These are phyloP conservation scores for Eurypyga helias DNA, from an alignment of 2,113 vertebrate species.

Conservation along the genomic window DNA sequence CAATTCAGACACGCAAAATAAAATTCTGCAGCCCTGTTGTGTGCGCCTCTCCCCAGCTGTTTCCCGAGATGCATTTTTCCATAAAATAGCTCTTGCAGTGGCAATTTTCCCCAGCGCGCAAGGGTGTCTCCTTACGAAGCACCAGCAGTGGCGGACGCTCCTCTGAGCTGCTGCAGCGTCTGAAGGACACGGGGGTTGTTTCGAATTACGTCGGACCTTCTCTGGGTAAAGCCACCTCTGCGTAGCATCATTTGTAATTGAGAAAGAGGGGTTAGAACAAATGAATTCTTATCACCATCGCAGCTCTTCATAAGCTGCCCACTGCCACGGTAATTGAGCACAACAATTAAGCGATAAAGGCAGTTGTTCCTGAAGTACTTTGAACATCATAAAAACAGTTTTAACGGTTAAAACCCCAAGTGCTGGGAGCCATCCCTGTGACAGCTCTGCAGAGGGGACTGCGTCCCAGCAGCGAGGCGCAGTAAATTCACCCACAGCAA, in stretches of 20 bases:
- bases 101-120: background rate
- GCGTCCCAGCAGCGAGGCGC: background rate
- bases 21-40: background rate
- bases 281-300: background rate
- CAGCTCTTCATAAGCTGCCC: constrained; percentile 13
- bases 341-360: constrained; percentile 18
- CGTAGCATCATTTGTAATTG: background rate
- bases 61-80: background rate
- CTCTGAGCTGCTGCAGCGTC: background rate
- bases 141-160: background rate
- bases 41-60: background rate
- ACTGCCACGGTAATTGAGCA: background rate
- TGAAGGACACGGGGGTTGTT: background rate
- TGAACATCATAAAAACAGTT: background rate
- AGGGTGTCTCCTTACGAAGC: background rate
- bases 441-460: constrained; percentile 20
- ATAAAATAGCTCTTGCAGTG: background rate
- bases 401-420: background rate
- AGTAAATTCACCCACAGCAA: constrained; percentile 27
- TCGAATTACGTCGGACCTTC: background rate
- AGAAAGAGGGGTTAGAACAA: constrained; percentile 13
- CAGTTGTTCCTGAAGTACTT: constrained; percentile 37
- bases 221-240: background rate
- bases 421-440: background rate
- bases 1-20: background rate